phyloP scores from a whole-genome alignment of 2,113 vertebrate genomes.

The Circaetus cinerascens region DNA sequence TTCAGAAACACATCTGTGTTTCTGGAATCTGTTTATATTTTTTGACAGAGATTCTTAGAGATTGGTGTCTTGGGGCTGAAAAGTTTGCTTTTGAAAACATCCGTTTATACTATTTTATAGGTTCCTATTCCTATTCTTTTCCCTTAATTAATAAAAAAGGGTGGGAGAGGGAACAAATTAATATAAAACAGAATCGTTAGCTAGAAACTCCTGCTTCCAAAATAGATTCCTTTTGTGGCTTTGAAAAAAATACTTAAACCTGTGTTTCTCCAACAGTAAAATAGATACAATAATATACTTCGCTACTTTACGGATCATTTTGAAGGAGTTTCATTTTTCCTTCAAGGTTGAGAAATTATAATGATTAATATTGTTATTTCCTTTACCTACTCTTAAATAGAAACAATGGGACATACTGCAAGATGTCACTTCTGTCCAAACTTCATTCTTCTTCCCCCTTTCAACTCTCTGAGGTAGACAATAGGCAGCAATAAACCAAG shows the following conservation, averaged over 20 bases:
- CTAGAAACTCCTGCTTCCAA: neutral
- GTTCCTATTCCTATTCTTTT: neutral
- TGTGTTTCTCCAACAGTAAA: neutral
- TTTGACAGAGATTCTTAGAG: neutral
- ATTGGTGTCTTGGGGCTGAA: neutral
- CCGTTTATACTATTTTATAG: neutral
- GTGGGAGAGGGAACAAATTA: neutral
- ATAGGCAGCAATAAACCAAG: neutral
- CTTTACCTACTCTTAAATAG: neutral
- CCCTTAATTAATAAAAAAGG: neutral
- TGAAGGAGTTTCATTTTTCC: neutral
- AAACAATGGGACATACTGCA: neutral
- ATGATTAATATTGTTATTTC: neutral
- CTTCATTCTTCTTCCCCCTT: neutral
- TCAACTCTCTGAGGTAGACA: too few relatives aligned
- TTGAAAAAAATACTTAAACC: neutral
- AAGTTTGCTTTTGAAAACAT: neutral
- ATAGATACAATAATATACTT: neutral
- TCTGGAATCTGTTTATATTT: neutral
- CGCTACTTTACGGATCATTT: neutral
- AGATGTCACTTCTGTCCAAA: neutral
- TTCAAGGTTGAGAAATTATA: neutral
- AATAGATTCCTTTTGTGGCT: neutral
- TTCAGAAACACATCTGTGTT: neutral
- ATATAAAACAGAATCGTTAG: neutral